phyloP scores from a whole-genome alignment of 2,888 invertebrate species.

The Bruchidius siliquastri region DNA sequence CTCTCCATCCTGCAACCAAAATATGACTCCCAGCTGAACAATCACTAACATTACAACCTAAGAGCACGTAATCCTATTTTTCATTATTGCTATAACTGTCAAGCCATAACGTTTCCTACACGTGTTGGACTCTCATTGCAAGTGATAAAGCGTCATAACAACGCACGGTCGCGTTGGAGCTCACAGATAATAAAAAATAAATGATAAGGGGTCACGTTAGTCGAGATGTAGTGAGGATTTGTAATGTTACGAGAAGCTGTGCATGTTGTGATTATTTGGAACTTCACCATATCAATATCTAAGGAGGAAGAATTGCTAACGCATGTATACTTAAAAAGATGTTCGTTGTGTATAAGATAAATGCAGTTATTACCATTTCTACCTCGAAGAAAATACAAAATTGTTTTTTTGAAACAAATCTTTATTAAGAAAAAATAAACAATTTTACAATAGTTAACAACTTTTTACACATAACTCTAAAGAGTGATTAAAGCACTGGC shows the following conservation, averaged over 20 bases:
- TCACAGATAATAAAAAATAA: neutral
- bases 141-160: neutral
- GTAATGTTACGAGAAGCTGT: neutral
- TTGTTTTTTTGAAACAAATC: no score
- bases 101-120: neutral
- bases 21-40: neutral
- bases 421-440: no score
- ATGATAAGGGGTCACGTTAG: neutral
- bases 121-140: neutral
- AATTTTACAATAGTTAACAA: no score
- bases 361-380: no score
- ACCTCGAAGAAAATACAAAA: no score
- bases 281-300: no score
- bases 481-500: no score
- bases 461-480: no score
- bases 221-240: neutral
- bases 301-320: no score
- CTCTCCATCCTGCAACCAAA: no score
- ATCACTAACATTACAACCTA: neutral
- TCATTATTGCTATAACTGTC: neutral
- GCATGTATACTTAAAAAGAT: no score
- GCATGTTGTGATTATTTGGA: neutral
- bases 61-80: neutral
- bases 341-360: no score
- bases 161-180: neutral